These are phyloP conservation scores for Polylopha cassiicola DNA, from an alignment of 2,888 invertebrate genomes.

Conservation along the genomic window DNA sequence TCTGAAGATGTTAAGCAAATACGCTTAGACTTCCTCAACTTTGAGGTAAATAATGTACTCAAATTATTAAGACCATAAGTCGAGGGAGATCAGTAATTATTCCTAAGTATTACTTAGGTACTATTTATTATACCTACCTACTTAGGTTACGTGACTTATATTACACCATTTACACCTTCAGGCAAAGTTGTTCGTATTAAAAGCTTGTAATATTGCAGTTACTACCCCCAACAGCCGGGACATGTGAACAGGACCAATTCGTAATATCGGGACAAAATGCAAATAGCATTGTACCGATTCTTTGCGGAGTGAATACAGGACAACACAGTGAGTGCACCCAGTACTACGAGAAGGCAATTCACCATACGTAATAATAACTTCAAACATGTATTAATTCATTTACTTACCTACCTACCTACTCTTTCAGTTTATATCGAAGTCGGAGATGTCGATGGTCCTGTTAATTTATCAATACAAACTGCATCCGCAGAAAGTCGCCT, in stretches of 20 bases:
- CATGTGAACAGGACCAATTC: conserved; percentile 83
- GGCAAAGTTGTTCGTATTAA: too few relatives aligned
- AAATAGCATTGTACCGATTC: conserved; percentile 81
- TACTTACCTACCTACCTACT: too few relatives aligned
- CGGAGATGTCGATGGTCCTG: conserved; percentile 77
- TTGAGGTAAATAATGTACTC: conserved; percentile 85
- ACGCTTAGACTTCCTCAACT: conserved; percentile 81
- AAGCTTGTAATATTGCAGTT: conserved; percentile 71
- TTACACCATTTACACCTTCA: too few relatives aligned
- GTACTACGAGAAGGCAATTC: conserved; percentile 1
- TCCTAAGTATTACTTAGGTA: too few relatives aligned
- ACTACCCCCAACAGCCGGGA: conserved; percentile 81
- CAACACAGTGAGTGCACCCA: conserved; percentile 79
- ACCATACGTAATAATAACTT: neutral
- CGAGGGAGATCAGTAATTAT: too few relatives aligned
- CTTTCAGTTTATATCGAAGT: conserved; percentile 85
- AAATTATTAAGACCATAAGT: too few relatives aligned
- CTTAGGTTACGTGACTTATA: too few relatives aligned
- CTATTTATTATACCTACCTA: too few relatives aligned
- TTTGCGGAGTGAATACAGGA: conserved; percentile 87
- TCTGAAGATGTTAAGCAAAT: conserved; percentile 80
- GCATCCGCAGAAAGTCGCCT: conserved; percentile 73
- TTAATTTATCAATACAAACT: conserved; percentile 81
- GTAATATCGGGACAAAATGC: conserved; percentile 83
- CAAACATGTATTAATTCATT: conserved; percentile 1